phyloP scores from a whole-genome alignment of 1,140 invertebrate species.

The Hycleus phaleratus region DNA sequence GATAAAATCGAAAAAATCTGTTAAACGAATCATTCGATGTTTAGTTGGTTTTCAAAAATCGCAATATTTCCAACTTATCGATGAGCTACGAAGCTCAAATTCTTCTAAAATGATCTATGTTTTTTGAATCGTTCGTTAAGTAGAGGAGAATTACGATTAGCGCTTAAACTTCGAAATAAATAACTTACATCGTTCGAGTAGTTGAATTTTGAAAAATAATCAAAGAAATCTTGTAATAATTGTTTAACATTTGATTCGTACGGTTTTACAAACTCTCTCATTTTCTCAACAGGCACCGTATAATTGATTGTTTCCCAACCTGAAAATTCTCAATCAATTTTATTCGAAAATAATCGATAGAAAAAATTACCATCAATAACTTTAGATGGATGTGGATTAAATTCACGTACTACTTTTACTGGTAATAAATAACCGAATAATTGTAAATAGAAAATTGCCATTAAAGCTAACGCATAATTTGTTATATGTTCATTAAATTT shows the following conservation, averaged over 20 bases:
- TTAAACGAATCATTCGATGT: too few relatives aligned
- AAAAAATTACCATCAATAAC: slow-evolving; percentile 27
- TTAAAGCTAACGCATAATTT: slow-evolving; percentile 42
- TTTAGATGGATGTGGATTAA: slow-evolving; percentile 18
- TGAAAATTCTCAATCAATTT: slow-evolving; percentile 20
- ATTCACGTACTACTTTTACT: slow-evolving; percentile 23
- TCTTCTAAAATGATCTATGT: too few relatives aligned
- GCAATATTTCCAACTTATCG: too few relatives aligned
- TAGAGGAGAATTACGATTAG: too few relatives aligned
- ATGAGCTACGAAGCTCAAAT: too few relatives aligned
- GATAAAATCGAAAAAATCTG: too few relatives aligned
- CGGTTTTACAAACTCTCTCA: slow-evolving; percentile 19
- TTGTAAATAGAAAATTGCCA: slow-evolving; percentile 44
- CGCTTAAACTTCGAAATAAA: too few relatives aligned
- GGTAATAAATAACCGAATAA: slow-evolving; percentile 28
- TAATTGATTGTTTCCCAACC: slow-evolving; percentile 36
- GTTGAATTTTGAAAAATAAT: slow-evolving; percentile 33
- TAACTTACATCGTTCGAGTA: slow-evolving; percentile 30
- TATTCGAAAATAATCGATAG: slow-evolving; percentile 7
- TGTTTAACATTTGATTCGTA: slow-evolving; percentile 18
- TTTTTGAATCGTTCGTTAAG: too few relatives aligned
- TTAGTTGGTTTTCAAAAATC: too few relatives aligned
- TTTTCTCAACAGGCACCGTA: slow-evolving; percentile 12
- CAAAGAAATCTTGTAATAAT: slow-evolving; percentile 33
- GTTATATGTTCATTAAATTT: slow-evolving; percentile 36